Percentiles rank a stretch among this genome's conserved stretches.
These are phyloP conservation scores for Oreochromis aureus DNA, from an alignment of 2,113 vertebrate genomes.

Conservation along the genomic window DNA sequence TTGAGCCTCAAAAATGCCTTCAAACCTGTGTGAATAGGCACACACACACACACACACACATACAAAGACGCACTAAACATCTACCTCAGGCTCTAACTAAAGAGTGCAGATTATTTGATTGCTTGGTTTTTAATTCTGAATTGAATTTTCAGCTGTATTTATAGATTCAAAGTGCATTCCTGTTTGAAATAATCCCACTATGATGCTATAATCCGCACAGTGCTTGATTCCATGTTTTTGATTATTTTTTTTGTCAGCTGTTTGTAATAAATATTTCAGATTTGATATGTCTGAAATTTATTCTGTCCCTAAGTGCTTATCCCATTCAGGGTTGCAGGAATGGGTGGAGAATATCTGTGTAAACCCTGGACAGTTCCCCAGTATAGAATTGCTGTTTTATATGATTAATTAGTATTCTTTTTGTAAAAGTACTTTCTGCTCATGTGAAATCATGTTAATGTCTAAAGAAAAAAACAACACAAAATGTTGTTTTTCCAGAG, in stretches of 20 bases:
- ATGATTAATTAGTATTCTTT: not conserved
- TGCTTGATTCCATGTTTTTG: not conserved
- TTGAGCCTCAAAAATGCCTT: not conserved
- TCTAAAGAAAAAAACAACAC: not conserved
- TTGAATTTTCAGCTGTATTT: not conserved
- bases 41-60: not conserved
- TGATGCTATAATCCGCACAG: not conserved
- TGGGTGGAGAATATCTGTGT: not conserved
- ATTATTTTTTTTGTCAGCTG: not conserved
- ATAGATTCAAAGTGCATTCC: conserved; percentile 17
- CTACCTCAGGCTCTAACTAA: not conserved
- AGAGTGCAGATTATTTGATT: not conserved
- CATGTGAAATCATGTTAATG: not conserved
- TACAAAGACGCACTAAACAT: not conserved
- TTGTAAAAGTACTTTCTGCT: not conserved
- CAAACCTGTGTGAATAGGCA: rapidly evolving
- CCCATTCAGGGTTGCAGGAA: not conserved
- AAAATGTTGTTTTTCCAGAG: not conserved
- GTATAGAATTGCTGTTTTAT: not conserved
- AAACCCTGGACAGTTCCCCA: not conserved
- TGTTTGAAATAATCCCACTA: not conserved
- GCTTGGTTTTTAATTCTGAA: not conserved
- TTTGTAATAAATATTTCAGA: conserved; percentile 7
- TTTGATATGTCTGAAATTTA: not conserved
- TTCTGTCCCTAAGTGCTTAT: not conserved